Evolutionary conservation across 2,888 invertebrate genomes (phyloP), one percentile per base, ranked within the genome.

Genomic region (Nysson spinosus): DNA sequence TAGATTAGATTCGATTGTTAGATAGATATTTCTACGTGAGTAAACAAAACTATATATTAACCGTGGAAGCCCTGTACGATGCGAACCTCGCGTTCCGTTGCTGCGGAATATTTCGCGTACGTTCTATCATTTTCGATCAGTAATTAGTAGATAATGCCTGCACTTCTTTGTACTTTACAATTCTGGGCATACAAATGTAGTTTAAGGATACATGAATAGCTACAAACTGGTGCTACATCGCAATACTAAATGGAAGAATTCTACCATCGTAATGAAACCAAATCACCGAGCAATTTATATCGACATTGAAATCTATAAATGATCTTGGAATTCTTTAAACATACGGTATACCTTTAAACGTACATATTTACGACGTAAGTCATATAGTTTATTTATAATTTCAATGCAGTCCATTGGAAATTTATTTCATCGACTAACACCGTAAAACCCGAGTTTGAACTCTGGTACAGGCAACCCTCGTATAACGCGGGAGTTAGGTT

Each of bases 1-100:
- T 75, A 78, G 69, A 72, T 69, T 75, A 80, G 44, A 72, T 74
- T n/a, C n/a, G n/a, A 66, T 58, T 74, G 63, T 69, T 80, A 77
- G 66, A 56, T 78, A 79, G 72, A 65, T 61, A 74, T 71, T 76
- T 75, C 75, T 76, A 78, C 67, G 74, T 58, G 50, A 54, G 57
- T 69, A 66, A 62, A 66, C 69, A 61, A 37, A 57, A 50, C n/a
- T n/a, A n/a, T n/a, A n/a, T 47, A 67, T 64, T 65, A 64, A 60
- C 56, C 69, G 50, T 75, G 69, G 60, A 71, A 63, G 64, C 73
- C 54, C 63, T 72, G 64, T 69, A 65, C 46, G 66, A 76, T 72
- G 64, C 60, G 66, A 80, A 75, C 64, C 68, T 44, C 55, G 60
- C 69, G 66, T 76, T 80, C 65, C 67, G 44, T 69, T 70, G 60